phyloP scores from a whole-genome alignment of 2,113 vertebrate genomes.

The Brachionichthys hirsutus region DNA sequence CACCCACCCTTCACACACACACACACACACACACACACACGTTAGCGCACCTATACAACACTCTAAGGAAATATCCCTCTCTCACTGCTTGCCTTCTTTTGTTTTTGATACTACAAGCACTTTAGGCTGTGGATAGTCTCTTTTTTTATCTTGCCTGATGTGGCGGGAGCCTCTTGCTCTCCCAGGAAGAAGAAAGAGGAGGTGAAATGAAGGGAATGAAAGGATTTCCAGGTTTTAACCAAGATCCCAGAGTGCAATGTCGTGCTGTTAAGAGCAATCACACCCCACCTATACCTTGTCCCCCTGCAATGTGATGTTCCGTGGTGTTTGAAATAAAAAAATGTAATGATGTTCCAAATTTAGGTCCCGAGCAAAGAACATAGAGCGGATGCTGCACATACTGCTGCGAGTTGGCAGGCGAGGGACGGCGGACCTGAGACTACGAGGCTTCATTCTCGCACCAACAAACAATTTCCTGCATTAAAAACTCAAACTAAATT shows the following conservation, averaged over 20 bases:
- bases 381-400: not conserved
- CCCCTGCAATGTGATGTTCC: constrained; percentile 5
- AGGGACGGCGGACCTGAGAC: not conserved
- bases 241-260: constrained; percentile 28
- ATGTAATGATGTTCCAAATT: constrained; percentile 27
- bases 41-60: constrained; percentile 41
- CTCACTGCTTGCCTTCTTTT: constrained; percentile 41
- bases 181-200: constrained; percentile 61
- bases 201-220: constrained; percentile 55
- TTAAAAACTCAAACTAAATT: too few species aligned
- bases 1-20: constrained; percentile 9
- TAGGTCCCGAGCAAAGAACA: constrained; percentile 22
- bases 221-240: constrained; percentile 62
- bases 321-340: constrained; percentile 17
- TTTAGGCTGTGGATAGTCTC: constrained; percentile 52
- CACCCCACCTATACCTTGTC: constrained; percentile 16
- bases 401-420: constrained; percentile 2
- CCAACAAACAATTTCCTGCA: too few species aligned
- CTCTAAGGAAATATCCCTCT: constrained; percentile 26
- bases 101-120: constrained; percentile 59
- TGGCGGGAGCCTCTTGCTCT: constrained; percentile 55
- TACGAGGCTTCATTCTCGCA: too few species aligned
- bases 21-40: constrained; percentile 21
- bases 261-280: constrained; percentile 15
- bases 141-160: constrained; percentile 63